Percentiles rank a stretch among this genome's conserved stretches.
These are phyloP conservation scores for Drepana arcuata DNA, from an alignment of 1,140 invertebrate species.

Conservation along the genomic window DNA sequence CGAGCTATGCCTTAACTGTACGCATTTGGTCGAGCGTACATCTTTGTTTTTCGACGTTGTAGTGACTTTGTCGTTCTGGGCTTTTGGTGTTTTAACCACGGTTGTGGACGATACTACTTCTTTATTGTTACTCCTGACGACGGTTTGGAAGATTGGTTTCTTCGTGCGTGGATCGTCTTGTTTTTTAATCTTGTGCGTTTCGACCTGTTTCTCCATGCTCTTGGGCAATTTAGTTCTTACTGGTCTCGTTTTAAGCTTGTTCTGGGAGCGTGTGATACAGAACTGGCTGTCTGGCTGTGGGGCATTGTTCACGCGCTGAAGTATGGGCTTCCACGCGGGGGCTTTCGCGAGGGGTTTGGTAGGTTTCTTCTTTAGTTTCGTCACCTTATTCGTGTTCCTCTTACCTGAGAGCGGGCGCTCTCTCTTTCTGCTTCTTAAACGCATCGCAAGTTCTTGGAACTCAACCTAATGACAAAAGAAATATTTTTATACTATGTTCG, in stretches of 20 bases:
- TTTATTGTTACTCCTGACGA: conserved; percentile 47
- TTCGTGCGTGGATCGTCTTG: conserved; percentile 39
- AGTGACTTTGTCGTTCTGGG: conserved; percentile 41
- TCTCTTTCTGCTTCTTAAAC: conserved; percentile 63
- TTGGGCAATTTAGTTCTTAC: conserved; percentile 42
- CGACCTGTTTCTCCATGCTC: conserved; percentile 53
- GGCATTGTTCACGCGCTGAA: conserved; percentile 47
- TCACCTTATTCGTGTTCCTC: conserved; percentile 27
- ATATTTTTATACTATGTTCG: too few species aligned
- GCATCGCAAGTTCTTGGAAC: conserved; percentile 49
- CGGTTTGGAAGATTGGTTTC: conserved; percentile 62
- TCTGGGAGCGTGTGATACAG: conserved; percentile 45
- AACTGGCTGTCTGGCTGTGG: conserved; percentile 25
- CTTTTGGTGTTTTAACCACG: conserved; percentile 21
- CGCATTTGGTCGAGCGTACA: conserved; percentile 44
- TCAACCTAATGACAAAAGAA: too few species aligned
- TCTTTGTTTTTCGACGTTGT: conserved; percentile 46
- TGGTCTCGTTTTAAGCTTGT: conserved; percentile 34
- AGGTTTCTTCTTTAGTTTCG: conserved; percentile 32
- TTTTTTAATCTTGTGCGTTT: conserved; percentile 30
- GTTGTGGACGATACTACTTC: conserved; percentile 42
- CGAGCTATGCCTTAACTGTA: conserved; percentile 50
- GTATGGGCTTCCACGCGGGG: conserved; percentile 40
- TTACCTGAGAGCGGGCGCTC: conserved; percentile 58
- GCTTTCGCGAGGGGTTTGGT: conserved; percentile 26